Percentiles rank a stretch among this genome's conserved stretches.
phyloP scores from a whole-genome alignment of 2,113 vertebrate genomes.

The Empidonax traillii region DNA sequence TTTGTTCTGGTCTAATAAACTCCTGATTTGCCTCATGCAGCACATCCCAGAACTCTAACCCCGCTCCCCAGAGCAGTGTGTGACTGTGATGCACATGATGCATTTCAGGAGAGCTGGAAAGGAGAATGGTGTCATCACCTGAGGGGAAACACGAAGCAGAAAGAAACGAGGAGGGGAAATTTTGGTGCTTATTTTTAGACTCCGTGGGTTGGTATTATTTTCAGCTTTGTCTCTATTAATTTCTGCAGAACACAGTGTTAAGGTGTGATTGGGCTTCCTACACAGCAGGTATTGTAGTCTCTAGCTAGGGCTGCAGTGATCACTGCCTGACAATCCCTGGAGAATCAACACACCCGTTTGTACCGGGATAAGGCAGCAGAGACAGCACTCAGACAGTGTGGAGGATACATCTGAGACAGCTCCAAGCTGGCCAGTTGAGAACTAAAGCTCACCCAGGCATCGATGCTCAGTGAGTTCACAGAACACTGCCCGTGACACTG shows the following conservation, averaged over 20 bases:
- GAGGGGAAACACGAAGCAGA: conserved; percentile 56
- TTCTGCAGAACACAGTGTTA: conserved; percentile 43
- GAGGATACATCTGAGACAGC: background rate
- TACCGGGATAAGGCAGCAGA: background rate
- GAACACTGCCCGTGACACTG: background rate
- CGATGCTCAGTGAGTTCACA: background rate
- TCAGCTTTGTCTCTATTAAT: conserved; percentile 47
- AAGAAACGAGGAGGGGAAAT: conserved; percentile 64
- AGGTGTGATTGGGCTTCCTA: conserved; percentile 16
- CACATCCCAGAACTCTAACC: background rate
- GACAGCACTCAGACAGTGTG: background rate
- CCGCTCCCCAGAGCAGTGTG: background rate
- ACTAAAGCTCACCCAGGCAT: background rate
- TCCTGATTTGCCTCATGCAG: background rate
- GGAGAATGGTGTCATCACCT: conserved; percentile 49
- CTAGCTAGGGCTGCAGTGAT: background rate
- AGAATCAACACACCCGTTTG: background rate
- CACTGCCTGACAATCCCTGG: background rate
- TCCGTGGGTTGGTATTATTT: conserved; percentile 62
- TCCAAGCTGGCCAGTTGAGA: background rate
- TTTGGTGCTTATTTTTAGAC: conserved; percentile 65
- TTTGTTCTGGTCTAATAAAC: background rate
- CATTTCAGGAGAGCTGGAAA: conserved; percentile 36
- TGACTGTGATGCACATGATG: conserved; percentile 1
- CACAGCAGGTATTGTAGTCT: background rate